These are phyloP conservation scores for Phenacoccus solenopsis DNA, from an alignment of 1,140 invertebrate genomes.

Conservation along the genomic window DNA sequence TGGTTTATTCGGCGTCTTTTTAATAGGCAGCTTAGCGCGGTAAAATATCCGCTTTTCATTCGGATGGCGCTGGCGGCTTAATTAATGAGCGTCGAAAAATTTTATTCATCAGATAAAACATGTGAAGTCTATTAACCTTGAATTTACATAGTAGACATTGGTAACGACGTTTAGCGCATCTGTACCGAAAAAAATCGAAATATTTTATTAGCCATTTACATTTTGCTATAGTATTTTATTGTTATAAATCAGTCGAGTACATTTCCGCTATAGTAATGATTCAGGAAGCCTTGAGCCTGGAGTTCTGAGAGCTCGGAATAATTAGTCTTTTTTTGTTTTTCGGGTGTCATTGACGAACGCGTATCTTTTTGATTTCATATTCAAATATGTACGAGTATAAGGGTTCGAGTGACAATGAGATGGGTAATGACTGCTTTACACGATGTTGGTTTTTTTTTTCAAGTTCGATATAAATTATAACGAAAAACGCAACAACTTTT, in stretches of 20 bases:
- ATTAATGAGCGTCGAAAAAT: not conserved
- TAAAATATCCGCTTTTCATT: too few species aligned
- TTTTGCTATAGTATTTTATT: not conserved
- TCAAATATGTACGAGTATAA: too few species aligned
- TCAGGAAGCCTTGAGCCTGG: not conserved
- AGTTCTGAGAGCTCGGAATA: not conserved
- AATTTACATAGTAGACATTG: not conserved
- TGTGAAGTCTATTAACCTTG: not conserved
- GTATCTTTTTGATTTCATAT: not conserved
- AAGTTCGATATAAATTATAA: too few species aligned
- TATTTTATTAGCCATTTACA: not conserved
- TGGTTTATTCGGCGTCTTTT: too few species aligned
- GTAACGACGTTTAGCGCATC: not conserved
- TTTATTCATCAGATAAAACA: not conserved
- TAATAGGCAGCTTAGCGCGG: not conserved
- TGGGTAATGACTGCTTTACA: too few species aligned
- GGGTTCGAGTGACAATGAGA: too few species aligned
- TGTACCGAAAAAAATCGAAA: not conserved
- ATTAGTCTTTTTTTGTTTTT: not conserved
- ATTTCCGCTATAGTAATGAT: not conserved
- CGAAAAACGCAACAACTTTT: not conserved
- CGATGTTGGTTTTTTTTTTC: not conserved
- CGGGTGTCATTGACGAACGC: not conserved
- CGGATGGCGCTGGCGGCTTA: not conserved
- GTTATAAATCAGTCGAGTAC: not conserved